Percentiles rank a stretch among this genome's conserved stretches.
Evolutionary conservation across 2,113 vertebrate genomes (phyloP).

Genomic region (Sander lucioperca): DNA sequence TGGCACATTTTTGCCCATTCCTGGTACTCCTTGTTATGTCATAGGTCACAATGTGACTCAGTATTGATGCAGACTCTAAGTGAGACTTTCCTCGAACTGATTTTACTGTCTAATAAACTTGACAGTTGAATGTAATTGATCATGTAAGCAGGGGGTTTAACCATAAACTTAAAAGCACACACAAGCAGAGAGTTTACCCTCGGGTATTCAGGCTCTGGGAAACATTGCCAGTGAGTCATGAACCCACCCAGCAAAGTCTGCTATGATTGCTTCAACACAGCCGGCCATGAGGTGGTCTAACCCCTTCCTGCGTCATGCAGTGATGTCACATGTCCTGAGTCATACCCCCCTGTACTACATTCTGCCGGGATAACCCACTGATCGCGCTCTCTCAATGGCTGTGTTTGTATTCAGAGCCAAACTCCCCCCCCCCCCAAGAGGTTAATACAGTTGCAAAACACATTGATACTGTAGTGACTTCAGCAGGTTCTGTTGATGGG

Average conservation of each 20-base stretch:
- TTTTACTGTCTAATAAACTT: constrained; percentile 67
- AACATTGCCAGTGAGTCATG: constrained; percentile 63
- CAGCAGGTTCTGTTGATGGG: no score
- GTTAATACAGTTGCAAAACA: no score
- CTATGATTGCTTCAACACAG: constrained; percentile 69
- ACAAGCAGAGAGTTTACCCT: constrained; percentile 48
- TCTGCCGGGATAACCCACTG: constrained; percentile 48
- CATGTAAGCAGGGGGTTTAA: constrained; percentile 48
- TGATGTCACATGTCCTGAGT: constrained; percentile 71
- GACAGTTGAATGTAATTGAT: constrained; percentile 57
- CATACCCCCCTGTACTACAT: constrained; percentile 41
- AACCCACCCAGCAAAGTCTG: constrained; percentile 46
- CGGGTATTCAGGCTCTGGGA: constrained; percentile 65
- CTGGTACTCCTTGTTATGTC: constrained; percentile 42
- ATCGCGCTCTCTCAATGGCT: constrained; percentile 51
- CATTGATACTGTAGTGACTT: no score
- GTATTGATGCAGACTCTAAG: constrained; percentile 25
- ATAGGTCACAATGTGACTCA: constrained; percentile 61
- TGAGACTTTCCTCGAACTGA: constrained; percentile 34
- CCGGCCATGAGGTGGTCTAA: constrained; percentile 65
- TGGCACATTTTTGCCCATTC: constrained; percentile 30
- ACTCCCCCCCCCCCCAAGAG: constrained; percentile 26
- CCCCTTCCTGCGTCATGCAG: constrained; percentile 64
- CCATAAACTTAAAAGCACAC: constrained; percentile 62
- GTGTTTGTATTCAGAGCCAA: constrained; percentile 57